Conservation (phyloP, 2,113 vertebrate genomes). For the Xenopus laevis region DNA sequence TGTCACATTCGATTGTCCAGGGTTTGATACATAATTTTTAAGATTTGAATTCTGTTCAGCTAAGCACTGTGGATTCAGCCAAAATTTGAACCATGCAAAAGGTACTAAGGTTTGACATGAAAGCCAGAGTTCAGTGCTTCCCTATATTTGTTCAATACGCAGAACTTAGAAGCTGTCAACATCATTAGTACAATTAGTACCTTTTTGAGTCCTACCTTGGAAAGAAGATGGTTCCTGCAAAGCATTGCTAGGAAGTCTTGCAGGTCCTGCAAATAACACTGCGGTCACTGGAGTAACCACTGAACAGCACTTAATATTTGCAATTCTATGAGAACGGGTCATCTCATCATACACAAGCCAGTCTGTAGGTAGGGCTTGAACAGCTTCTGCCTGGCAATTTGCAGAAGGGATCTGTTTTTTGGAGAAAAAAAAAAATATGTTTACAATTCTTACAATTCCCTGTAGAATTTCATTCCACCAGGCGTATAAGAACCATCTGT, state of each 20-base stretch:
- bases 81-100: no score
- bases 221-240: slow-evolving; percentile 65
- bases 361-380: slow-evolving; percentile 78
- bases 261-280: slow-evolving; percentile 80
- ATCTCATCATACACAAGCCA: slow-evolving; percentile 96
- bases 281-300: slow-evolving; percentile 78
- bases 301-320: slow-evolving; percentile 85
- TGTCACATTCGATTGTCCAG: no score
- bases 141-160: no score
- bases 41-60: no score
- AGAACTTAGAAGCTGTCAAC: neutral
- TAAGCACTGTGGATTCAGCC: no score
- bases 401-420: slow-evolving; percentile 68
- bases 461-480: no score
- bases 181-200: neutral
- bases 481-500: no score
- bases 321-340: slow-evolving; percentile 79
- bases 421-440: neutral
- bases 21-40: no score
- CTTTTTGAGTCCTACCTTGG: slow-evolving; percentile 55
- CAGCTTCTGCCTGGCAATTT: slow-evolving; percentile 69
- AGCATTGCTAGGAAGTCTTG: slow-evolving; percentile 71
- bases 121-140: no score
- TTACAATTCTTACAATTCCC: no score
- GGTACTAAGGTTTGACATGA: no score